Evolutionary conservation across 2,797 vertebrate genomes (phyloP).

Genomic region (Psittacula derbiana): DNA sequence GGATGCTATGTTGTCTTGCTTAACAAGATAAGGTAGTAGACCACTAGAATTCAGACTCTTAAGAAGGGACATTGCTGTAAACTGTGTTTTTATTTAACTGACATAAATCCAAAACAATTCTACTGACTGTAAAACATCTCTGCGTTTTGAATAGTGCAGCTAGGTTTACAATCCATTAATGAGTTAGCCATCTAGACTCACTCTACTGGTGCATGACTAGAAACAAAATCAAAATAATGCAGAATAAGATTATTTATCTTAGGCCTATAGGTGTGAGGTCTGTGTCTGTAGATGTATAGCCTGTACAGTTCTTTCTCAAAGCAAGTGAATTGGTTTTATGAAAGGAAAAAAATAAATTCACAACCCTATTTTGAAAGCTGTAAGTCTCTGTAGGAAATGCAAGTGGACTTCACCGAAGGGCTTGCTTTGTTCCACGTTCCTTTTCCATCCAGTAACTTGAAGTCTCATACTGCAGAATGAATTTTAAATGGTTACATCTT

Average conservation of each 20-base stretch:
- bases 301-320: not conserved
- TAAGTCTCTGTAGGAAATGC: not conserved
- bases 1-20: not conserved
- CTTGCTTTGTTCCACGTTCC: not conserved
- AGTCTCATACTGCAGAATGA: not conserved
- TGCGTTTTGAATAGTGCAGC: not conserved
- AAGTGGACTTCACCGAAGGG: not conserved
- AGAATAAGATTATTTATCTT: not conserved
- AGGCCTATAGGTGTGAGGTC: not conserved
- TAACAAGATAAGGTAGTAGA: not conserved
- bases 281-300: not conserved
- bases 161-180: not conserved
- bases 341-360: not conserved
- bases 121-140: not conserved
- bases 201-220: not conserved
- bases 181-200: not conserved
- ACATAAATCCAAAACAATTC: not conserved
- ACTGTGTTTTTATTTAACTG: not conserved
- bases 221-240: not conserved
- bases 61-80: not conserved
- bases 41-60: not conserved
- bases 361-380: not conserved
- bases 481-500: conserved; percentile 33
- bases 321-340: not conserved
- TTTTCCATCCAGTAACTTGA: not conserved